A percentile compares a stretch with the other conserved stretches of the same genome.
Conservation (phyloP, 2,113 vertebrate species). For the Colossoma macropomum region DNA sequence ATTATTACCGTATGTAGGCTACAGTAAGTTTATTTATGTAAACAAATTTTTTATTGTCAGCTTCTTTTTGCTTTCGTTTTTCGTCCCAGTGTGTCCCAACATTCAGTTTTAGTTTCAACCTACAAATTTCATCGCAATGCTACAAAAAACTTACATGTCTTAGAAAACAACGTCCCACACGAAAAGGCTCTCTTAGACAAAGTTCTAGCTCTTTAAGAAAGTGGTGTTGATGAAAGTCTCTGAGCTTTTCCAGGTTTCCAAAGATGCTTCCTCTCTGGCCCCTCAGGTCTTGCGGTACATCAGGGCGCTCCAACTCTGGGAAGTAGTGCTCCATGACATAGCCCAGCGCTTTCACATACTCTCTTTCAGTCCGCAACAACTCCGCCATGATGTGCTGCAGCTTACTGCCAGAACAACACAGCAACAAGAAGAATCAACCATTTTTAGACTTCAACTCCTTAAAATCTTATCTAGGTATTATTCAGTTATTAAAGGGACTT, state of each 20-base stretch:
- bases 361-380: slow-evolving; percentile 77
- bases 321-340: slow-evolving; percentile 78
- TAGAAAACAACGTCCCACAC: slow-evolving; percentile 78
- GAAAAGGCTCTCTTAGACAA: slow-evolving; percentile 71
- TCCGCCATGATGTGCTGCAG: slow-evolving; percentile 76
- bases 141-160: slow-evolving; percentile 66
- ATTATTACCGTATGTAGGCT: no score
- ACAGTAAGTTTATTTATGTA: no score
- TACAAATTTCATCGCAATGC: no score
- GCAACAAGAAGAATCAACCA: slow-evolving; percentile 34
- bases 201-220: slow-evolving; percentile 77
- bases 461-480: no score
- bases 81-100: no score
- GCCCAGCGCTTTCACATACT: slow-evolving; percentile 76
- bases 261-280: slow-evolving; percentile 79
- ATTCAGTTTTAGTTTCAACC: no score
- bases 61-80: no score
- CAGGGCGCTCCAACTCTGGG: slow-evolving; percentile 75
- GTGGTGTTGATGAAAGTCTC: slow-evolving; percentile 78
- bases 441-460: no score
- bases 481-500: no score
- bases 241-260: slow-evolving; percentile 81
- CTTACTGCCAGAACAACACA: slow-evolving; percentile 68
- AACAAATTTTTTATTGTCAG: no score
- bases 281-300: slow-evolving; percentile 79